Evolutionary conservation across 1,140 invertebrate species (phyloP).

Genomic region (Macrocentrus cingulum): DNA sequence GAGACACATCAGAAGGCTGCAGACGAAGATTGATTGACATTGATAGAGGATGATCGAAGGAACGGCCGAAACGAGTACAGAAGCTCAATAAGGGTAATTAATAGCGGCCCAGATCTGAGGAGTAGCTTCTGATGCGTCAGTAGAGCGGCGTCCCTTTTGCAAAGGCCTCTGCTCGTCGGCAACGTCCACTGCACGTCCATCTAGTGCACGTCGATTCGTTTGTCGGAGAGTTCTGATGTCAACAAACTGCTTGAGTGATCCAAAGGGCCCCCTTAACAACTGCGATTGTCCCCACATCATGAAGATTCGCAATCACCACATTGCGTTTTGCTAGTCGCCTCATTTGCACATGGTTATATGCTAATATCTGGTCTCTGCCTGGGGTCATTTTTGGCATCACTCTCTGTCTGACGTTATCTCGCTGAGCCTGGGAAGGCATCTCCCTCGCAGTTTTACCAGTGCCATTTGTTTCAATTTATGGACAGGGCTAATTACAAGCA

Average conservation of each 20-base stretch:
- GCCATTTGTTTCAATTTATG: constrained; percentile 55
- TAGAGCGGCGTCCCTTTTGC: constrained; percentile 22
- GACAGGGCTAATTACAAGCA: constrained; percentile 50
- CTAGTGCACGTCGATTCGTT: constrained; percentile 8
- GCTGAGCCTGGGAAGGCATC: constrained; percentile 41
- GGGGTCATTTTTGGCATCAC: too few species aligned
- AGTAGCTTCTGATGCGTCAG: background rate
- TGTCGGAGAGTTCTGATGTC: constrained; percentile 16
- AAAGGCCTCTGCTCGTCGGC: too few species aligned
- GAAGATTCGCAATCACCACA: too few species aligned
- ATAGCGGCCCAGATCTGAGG: constrained; percentile 31
- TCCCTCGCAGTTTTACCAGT: constrained; percentile 33
- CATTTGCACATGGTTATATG: too few species aligned
- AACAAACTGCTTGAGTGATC: too few species aligned
- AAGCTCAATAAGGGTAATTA: constrained; percentile 49
- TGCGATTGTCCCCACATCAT: too few species aligned
- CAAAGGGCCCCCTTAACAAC: too few species aligned
- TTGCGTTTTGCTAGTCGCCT: too few species aligned
- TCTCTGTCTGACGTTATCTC: too few species aligned
- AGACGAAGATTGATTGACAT: constrained; percentile 47
- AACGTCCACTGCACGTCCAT: constrained; percentile 7
- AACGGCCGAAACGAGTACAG: constrained; percentile 41
- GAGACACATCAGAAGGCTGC: constrained; percentile 19
- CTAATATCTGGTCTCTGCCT: too few species aligned
- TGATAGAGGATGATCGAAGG: constrained; percentile 49